Conservation (phyloP, 2,113 vertebrate genomes). For the Siphamia tubifer region DNA sequence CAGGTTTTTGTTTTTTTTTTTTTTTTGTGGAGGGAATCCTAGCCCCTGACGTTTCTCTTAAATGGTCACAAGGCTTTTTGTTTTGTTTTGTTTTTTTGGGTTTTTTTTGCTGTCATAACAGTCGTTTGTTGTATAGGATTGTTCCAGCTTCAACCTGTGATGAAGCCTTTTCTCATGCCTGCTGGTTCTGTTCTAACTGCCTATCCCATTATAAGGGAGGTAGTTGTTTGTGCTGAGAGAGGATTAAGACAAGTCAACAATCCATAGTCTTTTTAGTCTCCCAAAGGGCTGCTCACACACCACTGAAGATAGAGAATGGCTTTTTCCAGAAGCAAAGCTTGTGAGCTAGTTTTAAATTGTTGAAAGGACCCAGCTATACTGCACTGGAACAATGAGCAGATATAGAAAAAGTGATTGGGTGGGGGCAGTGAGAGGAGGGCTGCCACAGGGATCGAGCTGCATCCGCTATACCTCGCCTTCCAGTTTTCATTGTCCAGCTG, state of each 20-base stretch:
- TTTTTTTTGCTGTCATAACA: conserved; percentile 19
- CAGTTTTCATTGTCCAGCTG: conserved; percentile 23
- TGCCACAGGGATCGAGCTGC: conserved; percentile 12
- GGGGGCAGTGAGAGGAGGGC: background rate
- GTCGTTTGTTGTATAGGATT: background rate
- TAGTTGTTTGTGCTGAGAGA: conserved; percentile 61
- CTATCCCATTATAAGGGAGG: conserved; percentile 50
- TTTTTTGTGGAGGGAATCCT: background rate
- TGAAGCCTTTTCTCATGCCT: conserved; percentile 32
- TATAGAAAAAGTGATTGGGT: conserved; percentile 41
- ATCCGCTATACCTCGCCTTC: conserved; percentile 8
- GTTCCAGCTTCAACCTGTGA: conserved; percentile 11
- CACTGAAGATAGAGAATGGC: conserved; percentile 49
- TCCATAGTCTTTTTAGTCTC: conserved; percentile 63
- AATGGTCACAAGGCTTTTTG: background rate
- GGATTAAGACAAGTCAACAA: conserved; percentile 74
- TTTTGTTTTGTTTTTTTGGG: too few relatives aligned
- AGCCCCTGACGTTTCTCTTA: background rate
- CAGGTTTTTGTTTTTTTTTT: background rate
- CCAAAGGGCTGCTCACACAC: conserved; percentile 54
- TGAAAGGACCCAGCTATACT: conserved; percentile 42
- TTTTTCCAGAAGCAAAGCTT: conserved; percentile 38
- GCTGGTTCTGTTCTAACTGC: conserved; percentile 43
- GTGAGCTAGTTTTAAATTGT: conserved; percentile 60
- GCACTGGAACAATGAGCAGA: conserved; percentile 53